Percentiles rank a stretch among this genome's conserved stretches.
These are phyloP conservation scores for Thymelicus lineola DNA, from an alignment of 2,888 invertebrate species.

Conservation along the genomic window DNA sequence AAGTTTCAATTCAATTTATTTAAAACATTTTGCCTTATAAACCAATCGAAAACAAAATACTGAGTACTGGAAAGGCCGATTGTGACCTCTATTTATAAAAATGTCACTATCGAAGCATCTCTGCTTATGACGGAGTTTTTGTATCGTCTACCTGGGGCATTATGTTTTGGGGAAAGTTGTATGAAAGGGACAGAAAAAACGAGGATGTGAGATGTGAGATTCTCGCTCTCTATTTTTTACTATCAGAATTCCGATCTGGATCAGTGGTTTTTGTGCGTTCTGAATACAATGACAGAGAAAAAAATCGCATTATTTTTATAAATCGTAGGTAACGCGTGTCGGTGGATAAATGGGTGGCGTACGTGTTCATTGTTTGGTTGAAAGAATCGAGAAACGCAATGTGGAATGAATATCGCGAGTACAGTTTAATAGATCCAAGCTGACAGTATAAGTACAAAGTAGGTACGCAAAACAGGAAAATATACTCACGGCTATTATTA, in stretches of 20 bases:
- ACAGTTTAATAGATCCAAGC: not conserved
- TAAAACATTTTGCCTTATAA: conserved; percentile 12
- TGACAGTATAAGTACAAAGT: too few species aligned
- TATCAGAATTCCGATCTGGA: conserved; percentile 72
- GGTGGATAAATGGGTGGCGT: conserved; percentile 60
- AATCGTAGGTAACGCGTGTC: conserved; percentile 71
- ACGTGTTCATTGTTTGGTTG: conserved; percentile 55
- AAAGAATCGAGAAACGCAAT: conserved; percentile 53
- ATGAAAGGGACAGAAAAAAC: conserved; percentile 75
- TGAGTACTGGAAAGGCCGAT: conserved; percentile 32
- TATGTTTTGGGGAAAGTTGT: conserved; percentile 78
- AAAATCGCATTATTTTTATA: conserved; percentile 61
- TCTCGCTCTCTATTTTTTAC: conserved; percentile 65
- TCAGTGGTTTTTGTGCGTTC: conserved; percentile 70
- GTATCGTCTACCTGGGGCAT: conserved; percentile 71
- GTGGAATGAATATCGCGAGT: conserved; percentile 46
- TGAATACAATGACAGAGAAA: conserved; percentile 55
- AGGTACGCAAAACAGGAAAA: conserved; percentile 2
- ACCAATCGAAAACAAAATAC: conserved; percentile 22
- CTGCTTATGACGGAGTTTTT: conserved; percentile 59
- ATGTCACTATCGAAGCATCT: conserved; percentile 76
- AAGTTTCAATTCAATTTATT: conserved; percentile 9
- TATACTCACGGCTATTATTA: too few species aligned
- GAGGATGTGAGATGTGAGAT: conserved; percentile 52
- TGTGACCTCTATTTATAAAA: conserved; percentile 42